A percentile compares a stretch with the other conserved stretches of the same genome.
Evolutionary conservation across 2,113 vertebrate species (phyloP).

Genomic region (Stigmatopora argus): DNA sequence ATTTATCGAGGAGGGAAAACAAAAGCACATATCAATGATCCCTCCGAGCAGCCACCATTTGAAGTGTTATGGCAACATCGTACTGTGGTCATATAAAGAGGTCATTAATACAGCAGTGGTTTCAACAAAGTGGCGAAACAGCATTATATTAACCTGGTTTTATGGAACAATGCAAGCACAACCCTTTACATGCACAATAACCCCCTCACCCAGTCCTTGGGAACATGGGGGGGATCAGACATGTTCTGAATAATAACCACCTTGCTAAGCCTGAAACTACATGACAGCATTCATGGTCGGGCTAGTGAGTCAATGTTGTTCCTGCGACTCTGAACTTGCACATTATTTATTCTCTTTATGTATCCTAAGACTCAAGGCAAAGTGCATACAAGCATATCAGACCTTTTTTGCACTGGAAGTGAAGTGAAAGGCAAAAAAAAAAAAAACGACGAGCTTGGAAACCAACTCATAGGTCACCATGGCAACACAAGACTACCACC

Average conservation of each 20-base stretch:
- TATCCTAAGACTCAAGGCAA: neutral
- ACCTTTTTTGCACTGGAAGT: neutral
- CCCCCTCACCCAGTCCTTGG: neutral
- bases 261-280: slow-evolving; percentile 3
- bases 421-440: neutral
- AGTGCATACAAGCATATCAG: neutral
- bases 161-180: neutral
- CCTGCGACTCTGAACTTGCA: neutral
- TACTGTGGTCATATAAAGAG: no score
- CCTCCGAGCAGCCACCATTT: no score
- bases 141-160: neutral
- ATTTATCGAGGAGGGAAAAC: no score
- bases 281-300: neutral
- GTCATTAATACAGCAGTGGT: no score
- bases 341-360: neutral
- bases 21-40: no score
- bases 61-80: no score
- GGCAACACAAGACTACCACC: neutral
- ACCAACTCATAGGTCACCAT: neutral
- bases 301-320: slow-evolving; percentile 3
- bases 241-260: neutral
- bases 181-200: neutral
- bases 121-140: neutral
- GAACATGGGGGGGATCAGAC: slow-evolving; percentile 1
- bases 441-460: neutral